These are phyloP conservation scores for Acrocyrtus sp. DNA, from an alignment of 2,888 invertebrate genomes.

Conservation along the genomic window DNA sequence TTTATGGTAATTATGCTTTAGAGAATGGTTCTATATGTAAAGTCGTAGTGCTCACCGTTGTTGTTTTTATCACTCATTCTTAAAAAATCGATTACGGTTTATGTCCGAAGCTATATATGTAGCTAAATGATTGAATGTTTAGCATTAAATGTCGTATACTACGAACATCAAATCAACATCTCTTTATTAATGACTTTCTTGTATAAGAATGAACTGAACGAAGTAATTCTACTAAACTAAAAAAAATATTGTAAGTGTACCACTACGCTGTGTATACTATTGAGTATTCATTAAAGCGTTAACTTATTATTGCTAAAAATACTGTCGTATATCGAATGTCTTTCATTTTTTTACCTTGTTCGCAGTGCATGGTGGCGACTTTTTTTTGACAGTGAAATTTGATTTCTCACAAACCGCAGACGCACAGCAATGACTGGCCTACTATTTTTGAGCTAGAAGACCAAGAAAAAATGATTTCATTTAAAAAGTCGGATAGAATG, in stretches of 20 bases:
- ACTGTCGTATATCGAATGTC: too few relatives aligned
- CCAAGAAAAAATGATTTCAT: too few relatives aligned
- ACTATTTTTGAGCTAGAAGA: not conserved
- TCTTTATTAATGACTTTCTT: not conserved
- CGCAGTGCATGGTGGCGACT: constrained; percentile 33
- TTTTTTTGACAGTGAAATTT: constrained; percentile 39
- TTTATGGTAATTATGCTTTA: too few relatives aligned
- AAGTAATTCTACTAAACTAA: constrained; percentile 2
- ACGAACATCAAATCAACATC: not conserved
- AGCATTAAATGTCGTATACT: not conserved
- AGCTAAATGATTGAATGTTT: too few relatives aligned
- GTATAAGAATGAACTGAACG: not conserved
- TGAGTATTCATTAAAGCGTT: constrained; percentile 25
- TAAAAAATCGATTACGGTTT: too few relatives aligned
- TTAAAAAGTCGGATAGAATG: constrained; percentile 17
- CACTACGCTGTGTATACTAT: not conserved
- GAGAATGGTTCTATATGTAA: too few relatives aligned
- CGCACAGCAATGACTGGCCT: constrained; percentile 22
- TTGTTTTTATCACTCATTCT: too few relatives aligned
- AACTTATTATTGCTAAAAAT: too few relatives aligned
- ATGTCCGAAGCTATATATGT: constrained; percentile 1
- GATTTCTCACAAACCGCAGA: constrained; percentile 36
- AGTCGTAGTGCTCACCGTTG: too few relatives aligned
- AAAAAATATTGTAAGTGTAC: constrained; percentile 2
- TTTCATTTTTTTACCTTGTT: too few relatives aligned